phyloP scores from a whole-genome alignment of 2,888 invertebrate genomes.

The Idaea aversata region DNA sequence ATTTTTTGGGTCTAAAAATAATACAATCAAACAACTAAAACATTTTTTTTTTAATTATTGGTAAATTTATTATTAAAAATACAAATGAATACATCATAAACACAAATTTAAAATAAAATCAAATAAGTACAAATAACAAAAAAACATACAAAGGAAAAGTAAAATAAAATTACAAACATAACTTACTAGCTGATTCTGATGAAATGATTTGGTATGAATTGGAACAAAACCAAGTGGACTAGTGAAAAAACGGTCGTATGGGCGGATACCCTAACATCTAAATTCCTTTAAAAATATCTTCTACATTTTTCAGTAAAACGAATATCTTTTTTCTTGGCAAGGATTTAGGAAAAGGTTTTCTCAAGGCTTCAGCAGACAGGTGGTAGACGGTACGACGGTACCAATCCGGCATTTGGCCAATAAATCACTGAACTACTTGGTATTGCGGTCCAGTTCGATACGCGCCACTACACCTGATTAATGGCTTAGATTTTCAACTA shows the following conservation, averaged over 20 bases:
- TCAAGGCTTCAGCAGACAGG: conserved; percentile 50
- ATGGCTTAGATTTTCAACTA: conserved; percentile 61
- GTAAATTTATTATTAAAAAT: too few species aligned
- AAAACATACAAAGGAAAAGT: too few species aligned
- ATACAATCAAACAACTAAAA: too few species aligned
- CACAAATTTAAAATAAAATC: too few species aligned
- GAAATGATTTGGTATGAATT: too few species aligned
- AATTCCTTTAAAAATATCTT: neutral
- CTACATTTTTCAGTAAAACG: neutral
- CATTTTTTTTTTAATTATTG: too few species aligned
- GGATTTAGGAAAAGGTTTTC: conserved; percentile 18
- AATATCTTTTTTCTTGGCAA: conserved; percentile 1
- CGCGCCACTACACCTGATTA: conserved; percentile 55
- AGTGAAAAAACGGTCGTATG: neutral
- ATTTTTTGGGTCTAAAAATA: too few species aligned
- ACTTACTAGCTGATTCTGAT: too few species aligned
- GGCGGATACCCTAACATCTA: neutral
- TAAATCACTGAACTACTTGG: conserved; percentile 65
- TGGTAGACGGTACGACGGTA: conserved; percentile 49
- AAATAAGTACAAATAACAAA: too few species aligned
- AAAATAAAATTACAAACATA: too few species aligned
- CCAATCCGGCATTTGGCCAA: conserved; percentile 53
- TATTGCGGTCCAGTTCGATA: conserved; percentile 59
- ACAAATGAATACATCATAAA: too few species aligned
- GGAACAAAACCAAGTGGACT: too few species aligned